Evolutionary conservation across 2,113 vertebrate species (phyloP).

Genomic region (Misgurnus mizolepis): DNA sequence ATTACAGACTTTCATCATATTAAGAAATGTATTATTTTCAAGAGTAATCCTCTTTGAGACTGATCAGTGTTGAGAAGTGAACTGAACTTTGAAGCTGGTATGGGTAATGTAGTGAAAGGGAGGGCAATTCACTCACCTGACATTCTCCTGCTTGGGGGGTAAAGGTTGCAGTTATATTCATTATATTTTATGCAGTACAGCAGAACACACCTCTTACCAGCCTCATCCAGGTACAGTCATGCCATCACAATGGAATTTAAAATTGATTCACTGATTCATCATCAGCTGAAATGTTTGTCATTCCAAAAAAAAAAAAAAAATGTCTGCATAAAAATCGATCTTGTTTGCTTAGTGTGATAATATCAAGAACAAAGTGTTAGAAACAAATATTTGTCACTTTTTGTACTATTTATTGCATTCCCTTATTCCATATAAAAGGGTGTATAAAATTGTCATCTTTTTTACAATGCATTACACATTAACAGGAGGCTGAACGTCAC

Average conservation of each 20-base stretch:
- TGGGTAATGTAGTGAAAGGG: conserved; percentile 37
- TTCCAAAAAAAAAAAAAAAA: background rate
- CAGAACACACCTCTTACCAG: conserved; percentile 22
- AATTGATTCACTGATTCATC: background rate
- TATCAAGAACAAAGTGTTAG: background rate
- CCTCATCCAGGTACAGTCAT: background rate
- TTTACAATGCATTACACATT: conserved; percentile 38
- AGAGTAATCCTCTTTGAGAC: conserved; percentile 8
- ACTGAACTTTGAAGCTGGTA: conserved; percentile 52
- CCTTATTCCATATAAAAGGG: conserved; percentile 8
- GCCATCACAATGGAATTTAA: background rate
- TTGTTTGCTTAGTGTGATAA: background rate
- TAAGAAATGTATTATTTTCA: conserved; percentile 8
- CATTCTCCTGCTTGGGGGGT: conserved; percentile 17
- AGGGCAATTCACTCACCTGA: conserved; percentile 50
- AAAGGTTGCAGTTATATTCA: conserved; percentile 51
- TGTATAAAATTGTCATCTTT: background rate
- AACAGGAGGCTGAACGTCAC: background rate
- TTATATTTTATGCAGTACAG: conserved; percentile 4
- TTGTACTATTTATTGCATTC: conserved; percentile 39
- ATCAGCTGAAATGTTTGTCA: background rate
- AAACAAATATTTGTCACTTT: background rate
- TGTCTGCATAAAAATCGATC: background rate
- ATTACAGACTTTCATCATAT: background rate
- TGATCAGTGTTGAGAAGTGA: conserved; percentile 37